Base-by-base conservation (phyloP, 1,140 invertebrate genomes). In the Liolophura sinensis region DNA sequence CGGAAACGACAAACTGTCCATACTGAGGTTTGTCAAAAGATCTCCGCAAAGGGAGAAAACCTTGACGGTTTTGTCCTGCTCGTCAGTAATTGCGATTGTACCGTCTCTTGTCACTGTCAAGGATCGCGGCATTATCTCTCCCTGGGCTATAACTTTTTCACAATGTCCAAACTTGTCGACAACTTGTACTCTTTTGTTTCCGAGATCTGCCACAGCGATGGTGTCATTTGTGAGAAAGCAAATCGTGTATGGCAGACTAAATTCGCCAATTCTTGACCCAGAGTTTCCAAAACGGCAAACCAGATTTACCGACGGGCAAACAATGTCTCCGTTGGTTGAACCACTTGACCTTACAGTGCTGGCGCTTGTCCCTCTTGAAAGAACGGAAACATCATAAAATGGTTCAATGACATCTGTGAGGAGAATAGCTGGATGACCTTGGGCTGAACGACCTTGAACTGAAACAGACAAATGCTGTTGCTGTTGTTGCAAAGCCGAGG, bases 201-300 rank as follows among this genome's bases (percentile, higher is more conserved):
- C 69, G 62, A 70, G 70, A 61, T 73, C 71, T 18, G 62, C 69
- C 31, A 73, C 71, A 15, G 65, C 46, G 15, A 73, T 56, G 27
- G 48, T 60, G 27, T 66, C 64, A 15, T 71, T 54, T 57, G n/a
- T 27, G 15, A 55, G 25, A 52, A 73, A 73, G 15, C 49, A 16
- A 24, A 70, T 64, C 52, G 66, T 69, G 64, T 68, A 73, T 20
- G 71, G 71, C 58, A 73, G 66, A 64, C 69, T 56, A 11, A 70
- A 25, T 18, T 56, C 56, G 15, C 64, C 54, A 11, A 40, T 15
- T 24, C 24, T 47, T 24, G 27, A 31, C 4, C 69, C 66, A 25
- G 47, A 61, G 47, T 66, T 62, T 16, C 67, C 69, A 22, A 73
- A 58, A 7, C 57, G 58, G 47, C 50, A 60, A 4, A 68, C 22